phyloP scores from a whole-genome alignment of 2,113 vertebrate genomes.

The Pelmatolapia mariae region DNA sequence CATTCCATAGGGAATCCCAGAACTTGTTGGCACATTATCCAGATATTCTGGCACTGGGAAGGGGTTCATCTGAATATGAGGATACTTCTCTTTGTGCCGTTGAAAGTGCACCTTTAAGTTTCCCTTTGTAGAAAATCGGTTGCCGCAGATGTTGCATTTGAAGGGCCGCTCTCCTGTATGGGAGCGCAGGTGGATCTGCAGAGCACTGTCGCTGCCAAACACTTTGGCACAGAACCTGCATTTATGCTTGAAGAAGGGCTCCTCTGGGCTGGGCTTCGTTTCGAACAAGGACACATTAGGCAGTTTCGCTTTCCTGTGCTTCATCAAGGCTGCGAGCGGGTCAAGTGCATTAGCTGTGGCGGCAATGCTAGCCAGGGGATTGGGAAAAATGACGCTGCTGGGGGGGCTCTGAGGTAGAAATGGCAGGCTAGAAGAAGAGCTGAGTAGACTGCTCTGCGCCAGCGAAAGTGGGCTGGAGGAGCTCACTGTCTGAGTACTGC shows the following conservation, averaged over 20 bases:
- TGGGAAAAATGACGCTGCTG: constrained; percentile 93
- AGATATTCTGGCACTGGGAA: constrained; percentile 98
- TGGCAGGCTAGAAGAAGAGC: constrained; percentile 80
- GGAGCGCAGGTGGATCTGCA: constrained; percentile 97
- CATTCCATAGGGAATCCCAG: constrained; percentile 97
- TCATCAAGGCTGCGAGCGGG: constrained; percentile 88
- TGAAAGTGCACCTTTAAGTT: constrained; percentile 99
- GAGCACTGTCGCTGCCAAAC: constrained; percentile 97
- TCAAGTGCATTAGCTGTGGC: constrained; percentile 91
- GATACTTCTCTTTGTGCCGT: constrained; percentile 97
- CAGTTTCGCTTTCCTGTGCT: constrained; percentile 89
- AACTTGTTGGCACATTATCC: constrained; percentile 94
- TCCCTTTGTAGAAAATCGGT: constrained; percentile 98
- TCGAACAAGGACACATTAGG: constrained; percentile 88
- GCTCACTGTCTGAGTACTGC: constrained; percentile 68
- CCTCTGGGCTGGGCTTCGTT: constrained; percentile 86
- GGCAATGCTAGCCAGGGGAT: constrained; percentile 91
- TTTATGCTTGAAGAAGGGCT: constrained; percentile 98
- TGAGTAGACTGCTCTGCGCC: constrained; percentile 75
- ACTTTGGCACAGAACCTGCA: constrained; percentile 99
- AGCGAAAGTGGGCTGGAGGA: constrained; percentile 75
- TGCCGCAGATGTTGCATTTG: constrained; percentile 98
- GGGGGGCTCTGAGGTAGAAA: constrained; percentile 95
- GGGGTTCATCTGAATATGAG: constrained; percentile 98
- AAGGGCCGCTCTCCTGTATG: constrained; percentile 97